Evolutionary conservation across 2,797 vertebrate genomes (phyloP), one percentile per base, ranked within the genome.

Genomic region (Poecilia gillii): DNA sequence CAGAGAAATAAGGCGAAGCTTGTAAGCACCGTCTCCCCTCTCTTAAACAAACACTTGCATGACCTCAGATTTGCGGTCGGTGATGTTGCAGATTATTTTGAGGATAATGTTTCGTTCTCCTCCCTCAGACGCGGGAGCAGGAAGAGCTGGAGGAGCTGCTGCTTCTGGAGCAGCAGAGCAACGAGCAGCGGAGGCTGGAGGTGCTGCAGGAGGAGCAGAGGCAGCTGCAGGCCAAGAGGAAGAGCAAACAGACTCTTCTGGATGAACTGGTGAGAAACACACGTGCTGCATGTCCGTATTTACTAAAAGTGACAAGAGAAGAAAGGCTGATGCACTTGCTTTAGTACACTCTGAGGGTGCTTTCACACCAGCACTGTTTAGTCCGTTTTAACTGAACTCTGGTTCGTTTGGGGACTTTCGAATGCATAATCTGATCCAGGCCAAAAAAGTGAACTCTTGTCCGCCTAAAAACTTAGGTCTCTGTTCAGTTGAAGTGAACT

Each of bases 61-160:
- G 31, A 74, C 55, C 51, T 73, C 33, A 73, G n/a, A 28, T 18
- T 46, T 72, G 43, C 46, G 68, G 68, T 46, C 13, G 6, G n/a
- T 28, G 46, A 74, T 72, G 55, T 18, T 36, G 55, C 13, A 28
- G 31, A 41, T n/a, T 55, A 72, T 79, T 70, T 47, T 47, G 18
- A 74, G 31, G 23, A n/a, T 55, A 1, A 23, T n/a, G 25, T 55
- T 75, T 76, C 23, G 85, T n/a, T 76, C n/a, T 75, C 25, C 45
- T 83, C 45, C 43, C n/a, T 81, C 71, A 99, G 98, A 97, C 96
- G 0, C 96, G 97, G 78, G 98, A 99, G 90, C 99, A 99, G 92
- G 98, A 99, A 82, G 97, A 99, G 89, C 80, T 99, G 91, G 98
- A 99, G 93, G 98, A 99, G 95, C 95, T 98, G 51, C 92, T 99